Evolutionary conservation across 1,140 invertebrate genomes (phyloP).

Genomic region (Trichogramma pretiosum): DNA sequence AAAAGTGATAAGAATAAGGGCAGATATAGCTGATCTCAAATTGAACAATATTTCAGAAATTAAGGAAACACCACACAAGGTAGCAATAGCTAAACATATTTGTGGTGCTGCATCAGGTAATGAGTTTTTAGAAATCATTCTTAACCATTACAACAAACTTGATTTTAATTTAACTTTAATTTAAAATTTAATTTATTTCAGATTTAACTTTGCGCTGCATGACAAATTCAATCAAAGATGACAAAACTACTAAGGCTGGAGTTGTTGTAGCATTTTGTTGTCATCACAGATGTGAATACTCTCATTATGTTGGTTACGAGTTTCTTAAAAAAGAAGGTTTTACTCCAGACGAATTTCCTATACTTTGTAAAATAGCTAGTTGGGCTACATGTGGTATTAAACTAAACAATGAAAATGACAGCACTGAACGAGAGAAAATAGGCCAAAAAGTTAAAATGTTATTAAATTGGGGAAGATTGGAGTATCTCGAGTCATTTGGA

Average conservation of each 20-base stretch:
- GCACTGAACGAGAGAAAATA: slow-evolving; percentile 49
- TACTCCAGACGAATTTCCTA: slow-evolving; percentile 56
- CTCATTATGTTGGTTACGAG: slow-evolving; percentile 57
- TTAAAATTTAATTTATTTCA: slow-evolving; percentile 27
- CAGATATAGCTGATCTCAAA: slow-evolving; percentile 64
- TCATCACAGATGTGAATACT: slow-evolving; percentile 72
- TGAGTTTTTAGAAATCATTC: too few relatives aligned
- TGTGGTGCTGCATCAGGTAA: slow-evolving; percentile 75
- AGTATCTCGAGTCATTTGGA: slow-evolving; percentile 51
- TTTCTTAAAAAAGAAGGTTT: slow-evolving; percentile 53
- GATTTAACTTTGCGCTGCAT: slow-evolving; percentile 66
- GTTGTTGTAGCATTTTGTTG: slow-evolving; percentile 76
- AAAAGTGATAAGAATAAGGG: slow-evolving; percentile 54
- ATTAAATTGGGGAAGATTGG: slow-evolving; percentile 65
- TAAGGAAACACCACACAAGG: slow-evolving; percentile 41
- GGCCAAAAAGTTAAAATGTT: slow-evolving; percentile 66
- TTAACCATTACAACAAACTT: neutral
- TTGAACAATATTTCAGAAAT: slow-evolving; percentile 52
- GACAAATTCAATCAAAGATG: slow-evolving; percentile 33
- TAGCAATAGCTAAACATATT: slow-evolving; percentile 77
- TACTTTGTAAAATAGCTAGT: slow-evolving; percentile 69
- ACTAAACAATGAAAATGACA: slow-evolving; percentile 14
- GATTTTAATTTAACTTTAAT: slow-evolving; percentile 6
- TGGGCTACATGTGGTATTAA: slow-evolving; percentile 75
- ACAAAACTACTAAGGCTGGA: slow-evolving; percentile 45